phyloP scores from a whole-genome alignment of 2,797 vertebrate species.

The Trematomus bernacchii region DNA sequence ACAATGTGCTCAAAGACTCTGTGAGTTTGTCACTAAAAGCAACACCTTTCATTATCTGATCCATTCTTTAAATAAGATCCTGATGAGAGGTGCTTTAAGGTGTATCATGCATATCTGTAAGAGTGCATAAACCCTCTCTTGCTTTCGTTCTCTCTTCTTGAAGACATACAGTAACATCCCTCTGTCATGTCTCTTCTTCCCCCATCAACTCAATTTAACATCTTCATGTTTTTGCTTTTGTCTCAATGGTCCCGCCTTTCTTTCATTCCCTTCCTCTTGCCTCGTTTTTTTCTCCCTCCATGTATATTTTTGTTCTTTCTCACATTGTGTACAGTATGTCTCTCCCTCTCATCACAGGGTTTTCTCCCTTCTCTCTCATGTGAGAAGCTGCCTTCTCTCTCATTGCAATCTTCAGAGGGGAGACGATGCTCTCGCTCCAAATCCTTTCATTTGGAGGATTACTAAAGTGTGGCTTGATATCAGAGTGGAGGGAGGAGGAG shows the following conservation, averaged over 20 bases:
- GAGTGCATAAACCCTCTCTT: neutral
- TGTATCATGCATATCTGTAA: neutral
- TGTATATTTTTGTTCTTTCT: slow-evolving; percentile 44
- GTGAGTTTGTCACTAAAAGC: neutral
- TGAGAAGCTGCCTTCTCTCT: slow-evolving; percentile 76
- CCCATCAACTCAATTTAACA: neutral
- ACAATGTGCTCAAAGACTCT: neutral
- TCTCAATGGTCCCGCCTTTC: slow-evolving; percentile 16
- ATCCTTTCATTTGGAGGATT: slow-evolving; percentile 84
- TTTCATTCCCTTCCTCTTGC: slow-evolving; percentile 49
- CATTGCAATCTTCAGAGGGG: slow-evolving; percentile 77
- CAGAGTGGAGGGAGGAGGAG: slow-evolving; percentile 62
- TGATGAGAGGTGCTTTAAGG: neutral
- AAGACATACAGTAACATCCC: neutral
- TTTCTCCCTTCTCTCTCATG: slow-evolving; percentile 70
- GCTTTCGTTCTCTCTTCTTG: neutral
- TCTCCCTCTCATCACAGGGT: slow-evolving; percentile 52
- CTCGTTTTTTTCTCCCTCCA: slow-evolving; percentile 18
- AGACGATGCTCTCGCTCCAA: slow-evolving; percentile 79
- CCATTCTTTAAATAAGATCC: neutral
- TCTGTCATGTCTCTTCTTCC: neutral
- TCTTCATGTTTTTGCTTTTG: neutral
- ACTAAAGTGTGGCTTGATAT: slow-evolving; percentile 84
- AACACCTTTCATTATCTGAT: neutral
- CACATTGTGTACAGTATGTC: slow-evolving; percentile 47